These are phyloP conservation scores for Diachasma alloeum DNA, from an alignment of 1,140 invertebrate genomes.

Conservation along the genomic window DNA sequence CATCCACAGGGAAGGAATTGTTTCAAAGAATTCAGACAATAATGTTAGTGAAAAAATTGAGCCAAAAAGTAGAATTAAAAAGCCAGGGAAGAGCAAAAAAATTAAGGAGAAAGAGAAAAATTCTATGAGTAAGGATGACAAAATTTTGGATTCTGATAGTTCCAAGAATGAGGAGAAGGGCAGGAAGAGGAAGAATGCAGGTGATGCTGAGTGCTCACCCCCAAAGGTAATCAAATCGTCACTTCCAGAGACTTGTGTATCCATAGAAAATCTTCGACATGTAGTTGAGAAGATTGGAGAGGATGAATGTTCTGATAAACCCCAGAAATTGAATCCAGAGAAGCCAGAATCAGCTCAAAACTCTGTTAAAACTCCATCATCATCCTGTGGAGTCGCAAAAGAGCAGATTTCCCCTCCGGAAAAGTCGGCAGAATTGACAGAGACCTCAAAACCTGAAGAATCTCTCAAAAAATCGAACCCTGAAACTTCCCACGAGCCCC, in stretches of 20 bases:
- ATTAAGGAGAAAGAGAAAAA: slow-evolving; percentile 25
- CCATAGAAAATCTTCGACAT: slow-evolving; percentile 53
- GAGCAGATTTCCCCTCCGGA: background rate
- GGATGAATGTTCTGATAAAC: slow-evolving; percentile 33
- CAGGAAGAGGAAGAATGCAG: slow-evolving; percentile 32
- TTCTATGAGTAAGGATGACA: slow-evolving; percentile 11
- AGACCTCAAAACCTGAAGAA: background rate
- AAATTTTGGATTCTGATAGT: background rate
- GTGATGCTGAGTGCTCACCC: slow-evolving; percentile 13
- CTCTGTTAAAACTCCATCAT: slow-evolving; percentile 4
- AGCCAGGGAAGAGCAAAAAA: slow-evolving; percentile 30
- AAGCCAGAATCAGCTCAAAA: slow-evolving; percentile 24
- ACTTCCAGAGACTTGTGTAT: slow-evolving; percentile 50
- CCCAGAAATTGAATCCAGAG: slow-evolving; percentile 33
- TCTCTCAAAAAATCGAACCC: background rate
- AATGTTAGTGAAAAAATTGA: slow-evolving; percentile 31
- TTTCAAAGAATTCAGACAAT: slow-evolving; percentile 24
- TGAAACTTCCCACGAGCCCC: background rate
- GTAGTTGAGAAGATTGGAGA: slow-evolving; percentile 55
- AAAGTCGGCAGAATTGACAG: background rate
- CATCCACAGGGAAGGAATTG: slow-evolving; percentile 57
- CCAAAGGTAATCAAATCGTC: slow-evolving; percentile 32
- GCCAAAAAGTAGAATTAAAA: slow-evolving; percentile 36
- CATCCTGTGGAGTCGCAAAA: background rate
- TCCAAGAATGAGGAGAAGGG: background rate